Base-by-base conservation (phyloP, 1,140 invertebrate genomes). In the Tetramorium alpestre region DNA sequence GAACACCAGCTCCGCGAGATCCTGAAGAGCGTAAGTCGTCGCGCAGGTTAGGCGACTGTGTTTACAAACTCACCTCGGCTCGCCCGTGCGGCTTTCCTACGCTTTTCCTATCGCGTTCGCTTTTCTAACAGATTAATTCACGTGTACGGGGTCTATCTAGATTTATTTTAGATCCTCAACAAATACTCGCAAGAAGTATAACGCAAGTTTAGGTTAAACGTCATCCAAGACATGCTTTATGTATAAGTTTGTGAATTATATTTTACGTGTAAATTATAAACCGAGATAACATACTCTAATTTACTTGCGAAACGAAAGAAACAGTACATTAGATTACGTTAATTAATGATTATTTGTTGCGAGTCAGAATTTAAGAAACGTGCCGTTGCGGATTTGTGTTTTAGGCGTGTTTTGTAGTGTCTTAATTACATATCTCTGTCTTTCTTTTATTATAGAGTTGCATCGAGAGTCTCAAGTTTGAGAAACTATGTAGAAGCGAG, bases 1-100 rank as follows among this genome's bases (percentile, higher is more conserved):
- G 91, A 94, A n/a, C n/a, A 67, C n/a, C 82, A 77, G n/a, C 76
- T 94, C 18, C 65, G 86, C 18, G 88, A 92, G 75, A 89, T 94
- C 7, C 80, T 94, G 28, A 89, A 90, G 69, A 92, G 77, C 65
- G 93, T 94, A 78, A 90, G 92, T 88, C 16, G 25, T 38, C 11
- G 16, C 11, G 0, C 11, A 87, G 65, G 88, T 89, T 90, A 82
- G 58, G 33, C 51, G 78, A 3, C 33, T 51, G 78, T 67, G 56
- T 58, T 60, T 38, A 81, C 13, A 47, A 51, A 67, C 72, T 69
- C 4, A 6, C 7, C 5, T 18, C 5, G 7, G 3, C 28, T 75
- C 11, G 18, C 4, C n/a, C 44, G n/a, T 49, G 49, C 44, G 1
- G 10, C 41, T 25, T 28, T 85, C 4, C 8, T 25, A 44, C 5